phyloP scores from a whole-genome alignment of 2,797 vertebrate genomes.

The Brachyalestes nurse region DNA sequence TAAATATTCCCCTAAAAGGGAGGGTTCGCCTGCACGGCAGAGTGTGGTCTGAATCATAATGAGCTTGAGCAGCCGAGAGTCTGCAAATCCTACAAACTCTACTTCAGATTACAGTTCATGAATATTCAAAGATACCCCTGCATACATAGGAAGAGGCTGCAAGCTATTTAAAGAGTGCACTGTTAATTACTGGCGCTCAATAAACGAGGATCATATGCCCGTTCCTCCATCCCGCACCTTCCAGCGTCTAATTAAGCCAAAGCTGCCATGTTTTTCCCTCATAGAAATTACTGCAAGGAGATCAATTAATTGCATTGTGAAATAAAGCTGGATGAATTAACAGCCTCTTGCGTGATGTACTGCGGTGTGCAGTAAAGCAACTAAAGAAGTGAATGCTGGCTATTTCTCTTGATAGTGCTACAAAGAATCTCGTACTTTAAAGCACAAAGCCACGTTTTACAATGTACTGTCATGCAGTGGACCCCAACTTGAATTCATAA shows the following conservation, averaged over 20 bases:
- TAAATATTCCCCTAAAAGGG: conserved; percentile 4
- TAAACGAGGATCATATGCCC: conserved; percentile 45
- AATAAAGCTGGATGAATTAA: conserved; percentile 22
- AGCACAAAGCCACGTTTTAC: not conserved
- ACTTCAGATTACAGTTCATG: conserved; percentile 38
- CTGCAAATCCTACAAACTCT: conserved; percentile 21
- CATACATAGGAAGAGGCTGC: conserved; percentile 39
- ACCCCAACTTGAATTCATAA: not conserved
- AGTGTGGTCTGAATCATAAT: conserved; percentile 17
- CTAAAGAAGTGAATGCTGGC: not conserved
- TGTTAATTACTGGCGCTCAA: conserved; percentile 55
- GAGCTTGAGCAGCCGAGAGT: conserved; percentile 5
- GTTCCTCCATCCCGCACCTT: conserved; percentile 46
- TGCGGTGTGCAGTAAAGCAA: conserved; percentile 5
- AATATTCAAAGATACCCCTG: conserved; percentile 51
- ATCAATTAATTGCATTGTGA: conserved; percentile 50
- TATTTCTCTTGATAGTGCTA: not conserved
- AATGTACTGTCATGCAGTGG: not conserved
- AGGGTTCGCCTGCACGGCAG: not conserved
- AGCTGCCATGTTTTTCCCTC: conserved; percentile 27
- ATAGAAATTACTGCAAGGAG: conserved; percentile 47
- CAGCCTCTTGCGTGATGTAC: conserved; percentile 34
- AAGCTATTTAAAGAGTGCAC: conserved; percentile 53
- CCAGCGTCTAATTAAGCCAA: conserved; percentile 52
- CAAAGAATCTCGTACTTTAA: not conserved